Percentiles rank a stretch among this genome's conserved stretches.
Evolutionary conservation across 1,140 invertebrate species (phyloP).

Genomic region (Chrysomallon squamiferum): DNA sequence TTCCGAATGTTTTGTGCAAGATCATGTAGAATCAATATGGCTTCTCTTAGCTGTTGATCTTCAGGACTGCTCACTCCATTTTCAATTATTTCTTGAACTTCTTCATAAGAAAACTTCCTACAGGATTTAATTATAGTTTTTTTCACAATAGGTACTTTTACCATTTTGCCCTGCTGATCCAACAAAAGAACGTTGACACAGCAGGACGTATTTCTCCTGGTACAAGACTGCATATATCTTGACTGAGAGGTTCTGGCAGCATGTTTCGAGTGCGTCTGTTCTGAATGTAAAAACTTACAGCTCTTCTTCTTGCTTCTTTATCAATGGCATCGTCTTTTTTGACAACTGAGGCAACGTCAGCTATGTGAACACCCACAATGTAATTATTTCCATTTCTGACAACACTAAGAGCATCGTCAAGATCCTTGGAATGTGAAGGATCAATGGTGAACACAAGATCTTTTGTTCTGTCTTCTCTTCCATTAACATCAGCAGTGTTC

Average conservation of each 20-base stretch:
- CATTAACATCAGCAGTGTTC: slow-evolving; percentile 54
- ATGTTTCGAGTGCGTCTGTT: slow-evolving; percentile 52
- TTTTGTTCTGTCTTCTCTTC: slow-evolving; percentile 65
- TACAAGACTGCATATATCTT: slow-evolving; percentile 58
- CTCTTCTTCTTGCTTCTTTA: slow-evolving; percentile 46
- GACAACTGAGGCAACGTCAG: slow-evolving; percentile 55
- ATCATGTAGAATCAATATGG: not conserved
- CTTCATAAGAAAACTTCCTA: slow-evolving; percentile 13
- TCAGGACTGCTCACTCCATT: not conserved
- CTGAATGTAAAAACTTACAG: slow-evolving; percentile 49
- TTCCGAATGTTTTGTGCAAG: slow-evolving; percentile 6
- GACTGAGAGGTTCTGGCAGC: slow-evolving; percentile 58
- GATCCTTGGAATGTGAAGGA: slow-evolving; percentile 96
- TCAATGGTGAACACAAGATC: slow-evolving; percentile 94
- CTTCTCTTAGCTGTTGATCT: not conserved
- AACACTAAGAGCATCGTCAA: slow-evolving; percentile 93
- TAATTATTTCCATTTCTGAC: slow-evolving; percentile 16
- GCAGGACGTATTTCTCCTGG: slow-evolving; percentile 44
- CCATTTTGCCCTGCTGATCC: slow-evolving; percentile 8
- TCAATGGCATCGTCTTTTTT: slow-evolving; percentile 40
- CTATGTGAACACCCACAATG: slow-evolving; percentile 54
- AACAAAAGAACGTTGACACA: slow-evolving; percentile 38
- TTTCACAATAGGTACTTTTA: not conserved
- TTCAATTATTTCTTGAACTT: slow-evolving; percentile 14
- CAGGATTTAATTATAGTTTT: slow-evolving; percentile 6